Evolutionary conservation across 2,797 vertebrate genomes (phyloP).

Genomic region (Coregonus ussuriensis): DNA sequence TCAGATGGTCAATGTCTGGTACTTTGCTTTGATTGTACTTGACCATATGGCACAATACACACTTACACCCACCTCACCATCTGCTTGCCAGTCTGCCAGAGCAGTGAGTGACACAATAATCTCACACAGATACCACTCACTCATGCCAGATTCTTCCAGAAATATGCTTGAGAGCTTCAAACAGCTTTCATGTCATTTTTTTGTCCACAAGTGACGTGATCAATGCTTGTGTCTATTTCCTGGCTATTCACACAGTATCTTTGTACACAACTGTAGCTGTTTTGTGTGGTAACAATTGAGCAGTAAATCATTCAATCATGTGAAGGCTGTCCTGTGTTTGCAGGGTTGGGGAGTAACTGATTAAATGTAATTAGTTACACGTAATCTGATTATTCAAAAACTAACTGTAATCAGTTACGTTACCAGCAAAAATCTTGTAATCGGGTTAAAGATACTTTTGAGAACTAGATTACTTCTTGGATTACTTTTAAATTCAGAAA

Average conservation of each 20-base stretch:
- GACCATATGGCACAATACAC: slow-evolving; percentile 4
- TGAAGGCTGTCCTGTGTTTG: slow-evolving; percentile 42
- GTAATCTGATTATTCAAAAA: no score
- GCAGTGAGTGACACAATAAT: slow-evolving; percentile 31
- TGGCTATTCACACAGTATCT: slow-evolving; percentile 52
- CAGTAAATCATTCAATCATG: slow-evolving; percentile 60
- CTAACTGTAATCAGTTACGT: no score
- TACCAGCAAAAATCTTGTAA: no score
- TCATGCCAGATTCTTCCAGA: slow-evolving; percentile 5
- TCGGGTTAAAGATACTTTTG: no score
- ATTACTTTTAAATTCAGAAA: no score
- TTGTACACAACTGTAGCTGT: slow-evolving; percentile 38
- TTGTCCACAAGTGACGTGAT: slow-evolving; percentile 40
- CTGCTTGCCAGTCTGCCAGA: slow-evolving; percentile 21
- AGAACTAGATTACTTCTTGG: no score
- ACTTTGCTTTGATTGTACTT: slow-evolving; percentile 33
- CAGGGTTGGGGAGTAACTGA: neutral
- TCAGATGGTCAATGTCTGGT: slow-evolving; percentile 24
- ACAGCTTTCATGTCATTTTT: slow-evolving; percentile 7
- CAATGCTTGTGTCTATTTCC: slow-evolving; percentile 47
- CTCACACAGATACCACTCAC: neutral
- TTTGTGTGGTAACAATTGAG: slow-evolving; percentile 56
- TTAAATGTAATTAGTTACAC: no score
- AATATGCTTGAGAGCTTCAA: slow-evolving; percentile 28
- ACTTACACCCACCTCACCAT: neutral